A percentile compares a stretch with the other conserved stretches of the same genome.
Evolutionary conservation across 1,140 invertebrate species (phyloP).

Genomic region (Brachionus rotundiformis): DNA sequence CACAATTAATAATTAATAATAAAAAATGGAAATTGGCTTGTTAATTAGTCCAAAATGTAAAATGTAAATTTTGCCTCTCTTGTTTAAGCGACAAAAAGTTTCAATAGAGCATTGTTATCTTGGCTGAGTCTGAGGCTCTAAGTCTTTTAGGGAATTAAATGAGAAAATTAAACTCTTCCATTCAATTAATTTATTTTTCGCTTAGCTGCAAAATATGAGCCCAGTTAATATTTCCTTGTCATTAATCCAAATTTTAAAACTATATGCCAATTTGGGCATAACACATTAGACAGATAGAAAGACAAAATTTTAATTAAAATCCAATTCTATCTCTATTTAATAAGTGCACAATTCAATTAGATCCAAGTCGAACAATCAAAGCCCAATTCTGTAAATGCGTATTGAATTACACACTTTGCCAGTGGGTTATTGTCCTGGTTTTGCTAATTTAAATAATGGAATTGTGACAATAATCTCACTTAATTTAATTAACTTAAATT

Average conservation of each 20-base stretch:
- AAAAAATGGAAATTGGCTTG: conserved; percentile 46
- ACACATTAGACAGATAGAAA: background rate
- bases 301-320: background rate
- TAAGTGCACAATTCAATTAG: background rate
- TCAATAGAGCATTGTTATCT: conserved; percentile 35
- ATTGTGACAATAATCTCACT: background rate
- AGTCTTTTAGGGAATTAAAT: conserved; percentile 13
- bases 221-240: background rate
- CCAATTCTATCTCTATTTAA: background rate
- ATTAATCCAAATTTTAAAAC: background rate
- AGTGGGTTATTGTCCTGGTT: background rate
- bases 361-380: background rate
- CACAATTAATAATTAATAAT: conserved; percentile 51
- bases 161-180: conserved; percentile 47
- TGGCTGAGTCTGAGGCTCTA: background rate
- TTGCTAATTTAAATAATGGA: background rate
- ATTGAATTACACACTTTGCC: background rate
- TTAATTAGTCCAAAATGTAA: conserved; percentile 22
- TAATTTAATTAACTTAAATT: background rate
- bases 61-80: conserved; percentile 41
- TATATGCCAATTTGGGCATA: background rate
- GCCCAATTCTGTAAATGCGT: background rate
- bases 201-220: background rate
- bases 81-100: conserved; percentile 14
- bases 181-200: conserved; percentile 17